phyloP scores from a whole-genome alignment of 2,888 invertebrate species.

The Seira musarum region DNA sequence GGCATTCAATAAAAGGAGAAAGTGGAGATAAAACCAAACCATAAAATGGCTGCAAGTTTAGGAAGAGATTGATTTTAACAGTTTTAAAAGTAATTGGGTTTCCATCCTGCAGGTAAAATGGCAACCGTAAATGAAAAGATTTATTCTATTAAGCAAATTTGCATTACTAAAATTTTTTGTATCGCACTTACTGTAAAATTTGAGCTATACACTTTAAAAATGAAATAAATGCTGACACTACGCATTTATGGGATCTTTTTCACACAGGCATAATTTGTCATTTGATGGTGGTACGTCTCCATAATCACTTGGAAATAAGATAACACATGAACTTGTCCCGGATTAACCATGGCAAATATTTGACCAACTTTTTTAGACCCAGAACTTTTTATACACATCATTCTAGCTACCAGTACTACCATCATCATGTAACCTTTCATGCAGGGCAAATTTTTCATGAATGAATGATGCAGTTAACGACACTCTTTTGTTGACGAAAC shows the following conservation, averaged over 20 bases:
- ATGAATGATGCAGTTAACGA: neutral
- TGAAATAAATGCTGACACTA: neutral
- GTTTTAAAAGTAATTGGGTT: neutral
- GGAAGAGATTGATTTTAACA: neutral
- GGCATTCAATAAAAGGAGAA: neutral
- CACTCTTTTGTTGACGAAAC: neutral
- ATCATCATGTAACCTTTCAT: neutral
- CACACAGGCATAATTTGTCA: slow-evolving; percentile 27
- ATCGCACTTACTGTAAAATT: neutral
- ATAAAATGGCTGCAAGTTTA: neutral
- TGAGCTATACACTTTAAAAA: neutral
- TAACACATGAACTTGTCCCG: slow-evolving; percentile 40
- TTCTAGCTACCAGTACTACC: no score
- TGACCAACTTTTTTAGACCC: slow-evolving; percentile 5
- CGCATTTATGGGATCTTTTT: slow-evolving; percentile 16
- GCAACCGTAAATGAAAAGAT: no score
- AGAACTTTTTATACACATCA: no score
- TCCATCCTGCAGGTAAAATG: neutral
- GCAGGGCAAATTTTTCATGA: neutral
- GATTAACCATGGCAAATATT: slow-evolving; percentile 38
- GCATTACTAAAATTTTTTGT: neutral
- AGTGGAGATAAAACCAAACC: neutral
- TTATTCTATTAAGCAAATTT: no score
- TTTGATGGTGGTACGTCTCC: neutral
- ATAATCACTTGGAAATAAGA: slow-evolving; percentile 49